phyloP scores from a whole-genome alignment of 2,797 vertebrate species.

The Acanthopagrus latus region DNA sequence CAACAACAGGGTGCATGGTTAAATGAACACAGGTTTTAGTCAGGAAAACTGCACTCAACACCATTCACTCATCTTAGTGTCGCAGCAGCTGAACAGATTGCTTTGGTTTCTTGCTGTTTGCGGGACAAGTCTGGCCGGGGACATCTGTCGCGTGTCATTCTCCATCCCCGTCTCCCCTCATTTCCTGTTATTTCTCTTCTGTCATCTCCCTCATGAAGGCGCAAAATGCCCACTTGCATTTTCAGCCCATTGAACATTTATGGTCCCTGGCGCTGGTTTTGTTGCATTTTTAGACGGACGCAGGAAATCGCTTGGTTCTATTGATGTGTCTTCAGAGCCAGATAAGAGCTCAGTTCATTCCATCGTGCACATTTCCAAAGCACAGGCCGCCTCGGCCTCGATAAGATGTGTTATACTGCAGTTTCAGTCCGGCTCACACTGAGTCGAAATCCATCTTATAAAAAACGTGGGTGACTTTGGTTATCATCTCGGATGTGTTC shows the following conservation, averaged over 20 bases:
- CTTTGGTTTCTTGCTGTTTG: background rate
- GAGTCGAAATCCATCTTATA: constrained; percentile 7
- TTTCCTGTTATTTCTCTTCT: background rate
- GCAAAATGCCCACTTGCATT: background rate
- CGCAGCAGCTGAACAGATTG: background rate
- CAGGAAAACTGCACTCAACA: rapidly evolving
- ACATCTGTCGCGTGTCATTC: background rate
- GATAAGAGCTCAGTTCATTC: background rate
- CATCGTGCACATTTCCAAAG: constrained; percentile 6
- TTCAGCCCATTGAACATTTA: background rate
- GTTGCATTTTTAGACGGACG: constrained; percentile 1
- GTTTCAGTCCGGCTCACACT: constrained; percentile 14
- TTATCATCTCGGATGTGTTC: background rate
- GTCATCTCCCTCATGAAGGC: background rate
- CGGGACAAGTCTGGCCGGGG: background rate
- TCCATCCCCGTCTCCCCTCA: background rate
- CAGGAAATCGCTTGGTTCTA: background rate
- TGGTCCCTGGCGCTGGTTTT: background rate
- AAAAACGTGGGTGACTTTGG: constrained; percentile 11
- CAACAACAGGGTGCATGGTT: background rate
- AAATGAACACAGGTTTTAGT: constrained; percentile 1
- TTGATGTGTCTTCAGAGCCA: constrained; percentile 15
- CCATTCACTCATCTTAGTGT: background rate
- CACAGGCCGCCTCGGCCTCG: background rate
- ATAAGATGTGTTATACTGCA: background rate